Conservation (phyloP, 1,140 invertebrate genomes). For the Eciton burchellii region DNA sequence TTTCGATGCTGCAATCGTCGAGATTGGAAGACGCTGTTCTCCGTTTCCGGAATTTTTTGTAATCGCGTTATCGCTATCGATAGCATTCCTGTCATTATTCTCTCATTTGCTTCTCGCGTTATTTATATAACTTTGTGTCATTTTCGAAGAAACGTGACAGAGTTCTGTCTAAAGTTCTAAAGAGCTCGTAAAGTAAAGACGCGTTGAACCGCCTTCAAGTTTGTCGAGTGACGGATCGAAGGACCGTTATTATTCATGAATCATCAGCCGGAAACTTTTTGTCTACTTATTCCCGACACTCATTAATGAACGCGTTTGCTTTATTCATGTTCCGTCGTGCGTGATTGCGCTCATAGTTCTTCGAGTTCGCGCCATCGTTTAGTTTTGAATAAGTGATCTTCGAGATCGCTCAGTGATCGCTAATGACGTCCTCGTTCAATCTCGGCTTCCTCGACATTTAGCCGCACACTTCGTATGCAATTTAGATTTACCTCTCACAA, state of each 20-base stretch:
- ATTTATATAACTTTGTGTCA: not conserved
- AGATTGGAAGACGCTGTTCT: conserved; percentile 4
- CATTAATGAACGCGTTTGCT: conserved; percentile 53
- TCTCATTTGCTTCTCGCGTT: not conserved
- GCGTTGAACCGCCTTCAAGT: conserved; percentile 1
- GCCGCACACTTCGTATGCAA: not conserved
- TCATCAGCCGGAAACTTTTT: conserved; percentile 52
- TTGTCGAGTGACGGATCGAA: conserved; percentile 22
- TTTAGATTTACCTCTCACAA: not conserved
- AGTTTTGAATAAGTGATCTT: conserved; percentile 13
- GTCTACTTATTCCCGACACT: conserved; percentile 29
- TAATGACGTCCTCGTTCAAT: not conserved
- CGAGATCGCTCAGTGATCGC: not conserved
- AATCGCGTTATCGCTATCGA: not conserved
- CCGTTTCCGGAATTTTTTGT: no score
- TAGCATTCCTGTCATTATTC: not conserved
- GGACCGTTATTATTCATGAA: conserved; percentile 58
- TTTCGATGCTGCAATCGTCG: not conserved
- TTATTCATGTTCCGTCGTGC: conserved; percentile 56
- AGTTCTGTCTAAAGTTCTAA: not conserved
- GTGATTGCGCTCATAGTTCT: conserved; percentile 30
- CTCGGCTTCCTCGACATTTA: conserved; percentile 4
- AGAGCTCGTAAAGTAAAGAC: not conserved
- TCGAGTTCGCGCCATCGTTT: conserved; percentile 22
- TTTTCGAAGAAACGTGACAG: not conserved